Percentiles rank a stretch among this genome's conserved stretches.
These are phyloP conservation scores for Syrmaticus mikado DNA, from an alignment of 2,113 vertebrate species.

Conservation along the genomic window DNA sequence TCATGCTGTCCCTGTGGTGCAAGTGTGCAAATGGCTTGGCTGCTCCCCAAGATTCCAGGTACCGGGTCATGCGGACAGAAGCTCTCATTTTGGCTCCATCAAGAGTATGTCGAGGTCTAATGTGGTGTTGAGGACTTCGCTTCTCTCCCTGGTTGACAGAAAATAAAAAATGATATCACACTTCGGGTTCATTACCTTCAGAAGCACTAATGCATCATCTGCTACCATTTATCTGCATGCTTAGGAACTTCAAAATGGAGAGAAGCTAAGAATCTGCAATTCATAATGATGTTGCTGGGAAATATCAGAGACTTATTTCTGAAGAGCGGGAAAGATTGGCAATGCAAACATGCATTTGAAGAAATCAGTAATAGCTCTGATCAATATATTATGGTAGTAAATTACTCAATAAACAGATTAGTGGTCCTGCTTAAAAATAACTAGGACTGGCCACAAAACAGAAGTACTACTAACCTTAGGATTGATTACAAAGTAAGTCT, in stretches of 20 bases:
- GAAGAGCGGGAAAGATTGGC: constrained; percentile 18
- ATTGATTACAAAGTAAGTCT: constrained; percentile 96
- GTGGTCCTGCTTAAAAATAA: constrained; percentile 4
- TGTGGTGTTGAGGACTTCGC: constrained; percentile 91
- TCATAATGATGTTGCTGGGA: constrained; percentile 23
- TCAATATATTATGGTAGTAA: constrained; percentile 1
- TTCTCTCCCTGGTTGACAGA: constrained; percentile 84
- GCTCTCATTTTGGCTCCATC: constrained; percentile 96
- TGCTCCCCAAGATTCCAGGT: constrained; percentile 97
- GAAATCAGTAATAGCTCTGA: background rate
- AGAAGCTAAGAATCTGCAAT: background rate
- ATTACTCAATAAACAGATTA: constrained; percentile 26
- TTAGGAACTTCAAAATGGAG: background rate
- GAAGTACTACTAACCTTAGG: constrained; percentile 87
- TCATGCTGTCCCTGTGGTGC: constrained; percentile 98
- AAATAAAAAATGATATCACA: background rate
- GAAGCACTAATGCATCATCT: background rate
- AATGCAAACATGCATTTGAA: background rate
- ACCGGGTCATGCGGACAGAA: constrained; percentile 96
- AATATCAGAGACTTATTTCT: constrained; percentile 47
- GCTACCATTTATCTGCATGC: background rate
- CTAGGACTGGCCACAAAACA: background rate
- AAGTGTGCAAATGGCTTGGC: constrained; percentile 97
- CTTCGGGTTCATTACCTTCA: background rate
- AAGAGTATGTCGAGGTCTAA: constrained; percentile 85